Evolutionary conservation across 2,888 invertebrate species (phyloP).

Genomic region (Chesias legatella): DNA sequence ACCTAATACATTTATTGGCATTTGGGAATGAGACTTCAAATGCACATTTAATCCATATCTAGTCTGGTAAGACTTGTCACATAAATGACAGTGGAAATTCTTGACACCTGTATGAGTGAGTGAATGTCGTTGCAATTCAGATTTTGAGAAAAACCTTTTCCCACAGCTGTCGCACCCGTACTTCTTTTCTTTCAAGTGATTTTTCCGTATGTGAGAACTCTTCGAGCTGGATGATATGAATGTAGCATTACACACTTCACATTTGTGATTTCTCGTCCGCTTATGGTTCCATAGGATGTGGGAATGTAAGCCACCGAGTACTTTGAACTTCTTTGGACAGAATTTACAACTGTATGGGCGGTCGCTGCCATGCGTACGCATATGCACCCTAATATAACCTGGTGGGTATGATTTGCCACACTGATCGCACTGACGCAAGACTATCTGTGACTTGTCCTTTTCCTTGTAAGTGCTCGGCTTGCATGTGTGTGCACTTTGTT

Average conservation of each 20-base stretch:
- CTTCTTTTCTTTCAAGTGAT: conserved; percentile 73
- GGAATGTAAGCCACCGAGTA: conserved; percentile 66
- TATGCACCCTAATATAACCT: conserved; percentile 70
- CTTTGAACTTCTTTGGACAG: conserved; percentile 75
- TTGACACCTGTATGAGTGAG: conserved; percentile 73
- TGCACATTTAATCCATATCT: conserved; percentile 73
- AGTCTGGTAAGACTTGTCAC: conserved; percentile 74
- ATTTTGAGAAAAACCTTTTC: conserved; percentile 71
- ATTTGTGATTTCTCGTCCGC: conserved; percentile 67
- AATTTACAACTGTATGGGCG: conserved; percentile 66
- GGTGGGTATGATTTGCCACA: conserved; percentile 75
- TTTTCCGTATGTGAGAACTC: conserved; percentile 69
- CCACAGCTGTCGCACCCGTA: conserved; percentile 69
- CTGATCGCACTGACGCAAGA: conserved; percentile 67
- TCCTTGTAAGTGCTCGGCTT: conserved; percentile 50
- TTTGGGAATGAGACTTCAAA: conserved; percentile 63
- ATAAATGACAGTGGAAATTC: conserved; percentile 71
- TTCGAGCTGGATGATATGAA: conserved; percentile 71
- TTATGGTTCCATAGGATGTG: conserved; percentile 74
- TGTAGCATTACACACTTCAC: conserved; percentile 70
- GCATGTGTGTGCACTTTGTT: conserved; percentile 55
- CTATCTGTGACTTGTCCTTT: conserved; percentile 47
- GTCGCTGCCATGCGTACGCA: conserved; percentile 66
- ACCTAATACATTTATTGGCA: conserved; percentile 38
- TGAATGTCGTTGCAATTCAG: conserved; percentile 66